Evolutionary conservation across 1,140 invertebrate species (phyloP), one percentile per base, ranked within the genome.

Genomic region (Pristionchus pacificus): DNA sequence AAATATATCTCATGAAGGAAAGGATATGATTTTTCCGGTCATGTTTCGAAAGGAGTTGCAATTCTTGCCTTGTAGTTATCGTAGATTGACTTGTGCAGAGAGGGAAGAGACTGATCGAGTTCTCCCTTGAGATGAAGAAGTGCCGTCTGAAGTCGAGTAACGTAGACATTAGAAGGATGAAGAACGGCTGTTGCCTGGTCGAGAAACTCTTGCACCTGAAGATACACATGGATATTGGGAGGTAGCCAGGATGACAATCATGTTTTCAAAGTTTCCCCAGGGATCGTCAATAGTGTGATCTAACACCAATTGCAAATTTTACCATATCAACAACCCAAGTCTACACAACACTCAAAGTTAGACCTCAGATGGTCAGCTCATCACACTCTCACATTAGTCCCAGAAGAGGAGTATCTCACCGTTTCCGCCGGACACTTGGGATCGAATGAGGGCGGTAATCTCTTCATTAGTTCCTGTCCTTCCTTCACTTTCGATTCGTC

Each of bases 41-140:
- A 14, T 61, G 60, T 13, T 14, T 24, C 10, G 15, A 0, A 30
- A 61, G 10, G 24, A 24, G 29, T 10, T 13, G 24, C 29, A 25
- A 14, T 24, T 30, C 29, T 13, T 67, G 64, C 63, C 25, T 74
- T 72, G 63, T 77, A 77, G 49, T 77, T 77, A 19, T 76, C 71
- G 64, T 77, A 77, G 59, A 77, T 74, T 61, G 72, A 60, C 19
- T 76, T 77, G 49, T 77, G 76, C 69, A 74, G 72, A 2, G 68
- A 28, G n/a, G 63, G 32, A 2, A 77, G 58, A 33, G 62, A 65
- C 60, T 64, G 64, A 2, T 74, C 67, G 19, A 75, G 67, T 15
- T 60, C 31, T 30, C 76, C 76, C 10, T 69, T 74, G 32, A 77
- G 68, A 32, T 77, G 76, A 57, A 77, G 73, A 6, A 73, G 58